phyloP scores from a whole-genome alignment of 2,113 vertebrate species.

The Eclectus roratus region DNA sequence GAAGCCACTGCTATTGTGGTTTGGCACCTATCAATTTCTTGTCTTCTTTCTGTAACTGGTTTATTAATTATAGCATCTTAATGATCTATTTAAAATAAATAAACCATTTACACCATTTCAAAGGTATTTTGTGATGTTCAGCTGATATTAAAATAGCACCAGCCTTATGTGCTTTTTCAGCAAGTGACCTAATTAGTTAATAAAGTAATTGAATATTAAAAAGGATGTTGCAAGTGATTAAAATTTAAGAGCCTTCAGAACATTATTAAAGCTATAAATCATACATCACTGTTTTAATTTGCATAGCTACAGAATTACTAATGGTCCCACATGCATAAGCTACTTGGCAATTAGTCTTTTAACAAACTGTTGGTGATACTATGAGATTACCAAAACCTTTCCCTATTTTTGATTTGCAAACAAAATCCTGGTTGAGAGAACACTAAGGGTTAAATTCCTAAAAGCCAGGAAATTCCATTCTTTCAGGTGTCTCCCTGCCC shows the following conservation, averaged over 20 bases:
- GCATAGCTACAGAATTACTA: slow-evolving; percentile 84
- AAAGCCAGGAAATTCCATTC: background rate
- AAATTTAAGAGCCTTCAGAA: slow-evolving; percentile 89
- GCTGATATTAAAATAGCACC: slow-evolving; percentile 83
- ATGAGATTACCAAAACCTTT: slow-evolving; percentile 64
- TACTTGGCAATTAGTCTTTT: slow-evolving; percentile 81
- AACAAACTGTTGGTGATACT: slow-evolving; percentile 79
- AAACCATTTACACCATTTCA: slow-evolving; percentile 83
- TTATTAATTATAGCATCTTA: slow-evolving; percentile 81
- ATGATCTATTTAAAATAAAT: slow-evolving; percentile 86
- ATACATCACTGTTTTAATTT: slow-evolving; percentile 89
- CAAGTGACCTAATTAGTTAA: slow-evolving; percentile 90
- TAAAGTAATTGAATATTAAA: slow-evolving; percentile 91
- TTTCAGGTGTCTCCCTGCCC: background rate
- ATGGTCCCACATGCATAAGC: slow-evolving; percentile 77
- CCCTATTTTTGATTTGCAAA: slow-evolving; percentile 49
- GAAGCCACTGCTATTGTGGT: slow-evolving; percentile 33
- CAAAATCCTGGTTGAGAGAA: background rate
- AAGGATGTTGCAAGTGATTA: slow-evolving; percentile 88
- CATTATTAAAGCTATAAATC: slow-evolving; percentile 89
- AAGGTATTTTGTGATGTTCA: slow-evolving; percentile 82
- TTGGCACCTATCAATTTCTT: slow-evolving; percentile 65
- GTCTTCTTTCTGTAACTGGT: slow-evolving; percentile 63
- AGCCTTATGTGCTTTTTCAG: slow-evolving; percentile 84
- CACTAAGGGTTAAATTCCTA: background rate